Evolutionary conservation across 2,888 invertebrate species (phyloP).

Genomic region (Tetragonisca angustula): DNA sequence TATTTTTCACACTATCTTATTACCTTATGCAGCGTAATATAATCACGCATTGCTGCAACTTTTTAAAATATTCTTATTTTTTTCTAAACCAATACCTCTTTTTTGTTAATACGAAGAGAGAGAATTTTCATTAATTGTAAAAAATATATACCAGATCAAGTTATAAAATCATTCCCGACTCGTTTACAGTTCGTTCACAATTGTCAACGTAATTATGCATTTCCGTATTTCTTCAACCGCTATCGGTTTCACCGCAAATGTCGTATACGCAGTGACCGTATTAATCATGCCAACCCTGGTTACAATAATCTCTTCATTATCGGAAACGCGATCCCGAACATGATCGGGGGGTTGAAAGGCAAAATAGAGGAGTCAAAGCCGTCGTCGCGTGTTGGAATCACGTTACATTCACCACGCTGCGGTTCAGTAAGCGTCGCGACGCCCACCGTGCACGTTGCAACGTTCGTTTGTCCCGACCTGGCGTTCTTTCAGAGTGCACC

Average conservation of each 20-base stretch:
- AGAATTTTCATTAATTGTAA: neutral
- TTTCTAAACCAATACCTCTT: neutral
- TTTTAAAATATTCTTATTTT: neutral
- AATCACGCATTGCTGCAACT: neutral
- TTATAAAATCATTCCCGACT: neutral
- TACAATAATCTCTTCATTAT: neutral
- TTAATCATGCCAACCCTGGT: neutral
- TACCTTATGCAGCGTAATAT: neutral
- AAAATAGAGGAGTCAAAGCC: slow-evolving; percentile 43
- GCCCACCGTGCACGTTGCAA: slow-evolving; percentile 73
- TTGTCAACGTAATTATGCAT: neutral
- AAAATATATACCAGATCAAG: neutral
- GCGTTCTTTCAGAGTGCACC: neutral
- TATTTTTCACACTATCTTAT: neutral
- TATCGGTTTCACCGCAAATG: neutral
- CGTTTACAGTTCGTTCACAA: neutral
- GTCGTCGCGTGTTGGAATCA: slow-evolving; percentile 57
- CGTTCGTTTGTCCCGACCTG: slow-evolving; percentile 13
- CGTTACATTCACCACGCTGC: slow-evolving; percentile 51
- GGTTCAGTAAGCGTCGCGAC: slow-evolving; percentile 80
- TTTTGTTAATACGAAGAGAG: neutral
- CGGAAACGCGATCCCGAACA: neutral
- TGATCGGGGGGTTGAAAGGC: neutral
- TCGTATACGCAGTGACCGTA: neutral
- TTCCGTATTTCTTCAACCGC: neutral